Evolutionary conservation across 2,797 vertebrate genomes (phyloP), one percentile per base, ranked within the genome.

Genomic region (Phalanger gymnotis): DNA sequence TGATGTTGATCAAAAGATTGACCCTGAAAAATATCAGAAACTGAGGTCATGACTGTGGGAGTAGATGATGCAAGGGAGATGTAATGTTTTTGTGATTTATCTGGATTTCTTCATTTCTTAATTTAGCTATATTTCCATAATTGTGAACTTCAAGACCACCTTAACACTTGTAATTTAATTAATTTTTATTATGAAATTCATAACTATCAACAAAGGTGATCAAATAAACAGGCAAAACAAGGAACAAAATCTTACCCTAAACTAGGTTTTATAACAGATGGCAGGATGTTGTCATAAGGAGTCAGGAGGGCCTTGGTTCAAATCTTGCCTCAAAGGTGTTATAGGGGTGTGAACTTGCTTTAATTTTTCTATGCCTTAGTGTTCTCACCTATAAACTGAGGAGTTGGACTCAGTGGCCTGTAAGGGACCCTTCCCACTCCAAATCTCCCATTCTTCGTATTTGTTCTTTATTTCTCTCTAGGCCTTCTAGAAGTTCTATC

Each of bases 131-230:
- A 90, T 47, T 34, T 52, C 57, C 47, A 40, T 27, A 40, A 89
- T 91, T 57, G 22, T 81, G 30, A 47, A 81, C 66, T 95, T 81
- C 91, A 73, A 96, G 94, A 95, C 7, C 47, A 73, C 6, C 28
- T 90, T 61, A 51, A 58, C 27, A 81, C 30, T 52, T 61, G 30
- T 52, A 11, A 81, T 47, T 81, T 47, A 81, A 81, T 47, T 47
- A 47, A 25, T 25, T n/a, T 81, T 81, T 81, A 81, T 81, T 47
- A 81, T 47, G 25, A 81, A 81, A 81, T 81, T 81, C 73, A 81
- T 81, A 47, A 13, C 40, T 47, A 40, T 25, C 22, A 25, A 40
- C 31, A n/a, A 73, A 40, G 3, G 19, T 47, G 16, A 73, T 22
- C 16, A n/a, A 40, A 73, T 40, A 73, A 66, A 6, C 16, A 73